Base-by-base conservation (phyloP, 2,797 vertebrate genomes). In the Spinus olivaceus region DNA sequence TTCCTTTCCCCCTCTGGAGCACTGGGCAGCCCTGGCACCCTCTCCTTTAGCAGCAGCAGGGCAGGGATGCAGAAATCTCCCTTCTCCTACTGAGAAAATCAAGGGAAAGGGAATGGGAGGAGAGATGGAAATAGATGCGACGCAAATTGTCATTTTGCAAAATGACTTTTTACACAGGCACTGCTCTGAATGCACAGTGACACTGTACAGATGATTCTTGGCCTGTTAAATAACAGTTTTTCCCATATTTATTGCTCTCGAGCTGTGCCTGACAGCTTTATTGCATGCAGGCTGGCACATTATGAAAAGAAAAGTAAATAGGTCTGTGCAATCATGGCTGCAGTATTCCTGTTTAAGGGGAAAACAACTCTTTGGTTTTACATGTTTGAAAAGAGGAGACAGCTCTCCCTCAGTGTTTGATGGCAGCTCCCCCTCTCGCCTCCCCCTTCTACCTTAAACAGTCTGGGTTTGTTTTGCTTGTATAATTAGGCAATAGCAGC, bases 391-490 rank as follows among this genome's bases (percentile, higher is more conserved):
- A 93, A 82, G 79, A 91, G 64, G 77, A 91, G 73, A 91, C 88
- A 94, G 87, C 64, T 95, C 78, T 95, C 82, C 80, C 64, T 88
- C 73, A 42, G 80, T 84, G 79, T 92, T 97, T 96, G 91, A 85
- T 53, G 66, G 90, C 73, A 80, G 76, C 18, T 88, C 74, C 61
- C 67, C 88, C 78, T 92, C 88, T 94, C 15, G 6, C 76, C 85
- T 86, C 91, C 84, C 92, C 51, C 80, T 89, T 93, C 90, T 73
- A 88, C 89, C 92, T 89, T 86, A 88, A 93, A 82, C 87, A 96
- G 88, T 95, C 96, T 94, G 78, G 87, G 39, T 95, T 96, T 97
- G 88, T 97, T 97, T 97, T 94, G 88, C 94, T 94, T 92, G 81
- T 95, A 64, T 88, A 95, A 97, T 98, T 97, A 97, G 92, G 86